Conservation (phyloP, 2,113 vertebrate species). For the Hymenochirus boettgeri region DNA sequence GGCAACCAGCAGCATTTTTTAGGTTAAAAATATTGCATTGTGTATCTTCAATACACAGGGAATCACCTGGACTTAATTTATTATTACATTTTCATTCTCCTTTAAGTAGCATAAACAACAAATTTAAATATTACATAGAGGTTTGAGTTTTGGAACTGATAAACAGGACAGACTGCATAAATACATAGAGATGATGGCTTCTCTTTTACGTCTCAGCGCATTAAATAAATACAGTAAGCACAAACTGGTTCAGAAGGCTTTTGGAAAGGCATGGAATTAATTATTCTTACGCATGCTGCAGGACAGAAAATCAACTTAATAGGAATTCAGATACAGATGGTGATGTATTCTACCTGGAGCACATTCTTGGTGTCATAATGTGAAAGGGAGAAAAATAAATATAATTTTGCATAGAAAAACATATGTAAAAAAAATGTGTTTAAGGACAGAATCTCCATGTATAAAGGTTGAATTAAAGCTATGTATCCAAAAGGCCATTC, state of each 20-base stretch:
- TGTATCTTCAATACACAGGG: too few species aligned
- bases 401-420: neutral
- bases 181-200: too few species aligned
- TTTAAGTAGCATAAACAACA: too few species aligned
- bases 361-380: slow-evolving; percentile 26
- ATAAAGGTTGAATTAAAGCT: too few species aligned
- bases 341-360: slow-evolving; percentile 36
- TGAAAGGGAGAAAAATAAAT: slow-evolving; percentile 1
- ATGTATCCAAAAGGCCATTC: neutral
- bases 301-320: slow-evolving; percentile 40
- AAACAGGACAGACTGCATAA: too few species aligned
- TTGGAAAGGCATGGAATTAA: slow-evolving; percentile 30
- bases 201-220: too few species aligned
- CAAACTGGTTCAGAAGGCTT: slow-evolving; percentile 27
- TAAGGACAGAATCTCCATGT: neutral
- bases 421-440: neutral
- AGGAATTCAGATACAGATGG: slow-evolving; percentile 33
- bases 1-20: too few species aligned
- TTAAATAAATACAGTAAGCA: slow-evolving; percentile 18
- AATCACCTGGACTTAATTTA: too few species aligned
- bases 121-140: too few species aligned
- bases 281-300: slow-evolving; percentile 28
- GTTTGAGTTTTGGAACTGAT: too few species aligned
- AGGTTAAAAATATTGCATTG: too few species aligned
- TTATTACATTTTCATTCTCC: too few species aligned